phyloP scores from a whole-genome alignment of 1,140 invertebrate species.

The Drosophila simulans region DNA sequence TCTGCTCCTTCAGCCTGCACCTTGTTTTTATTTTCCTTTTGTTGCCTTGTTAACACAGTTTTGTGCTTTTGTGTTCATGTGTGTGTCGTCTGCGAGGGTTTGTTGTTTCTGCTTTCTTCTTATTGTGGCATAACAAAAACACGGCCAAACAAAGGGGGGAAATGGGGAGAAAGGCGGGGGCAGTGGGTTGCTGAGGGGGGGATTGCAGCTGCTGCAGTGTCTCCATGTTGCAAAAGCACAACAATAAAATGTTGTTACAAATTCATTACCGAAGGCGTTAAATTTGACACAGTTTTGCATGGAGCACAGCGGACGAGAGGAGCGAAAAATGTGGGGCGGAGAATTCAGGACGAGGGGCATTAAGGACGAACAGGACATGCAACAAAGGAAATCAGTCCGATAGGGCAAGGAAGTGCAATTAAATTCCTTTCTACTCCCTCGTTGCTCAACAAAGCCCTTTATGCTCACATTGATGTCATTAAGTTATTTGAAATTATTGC shows the following conservation, averaged over 20 bases:
- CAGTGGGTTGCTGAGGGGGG: neutral
- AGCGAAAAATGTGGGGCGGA: neutral
- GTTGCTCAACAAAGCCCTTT: neutral
- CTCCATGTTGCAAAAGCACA: slow-evolving; percentile 64
- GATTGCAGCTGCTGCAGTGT: slow-evolving; percentile 34
- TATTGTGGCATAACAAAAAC: slow-evolving; percentile 78
- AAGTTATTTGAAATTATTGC: neutral
- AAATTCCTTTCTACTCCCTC: slow-evolving; percentile 27
- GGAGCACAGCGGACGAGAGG: slow-evolving; percentile 16
- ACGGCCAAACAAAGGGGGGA: slow-evolving; percentile 37
- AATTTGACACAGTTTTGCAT: slow-evolving; percentile 83
- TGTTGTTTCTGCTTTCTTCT: slow-evolving; percentile 58
- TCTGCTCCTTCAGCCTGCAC: slow-evolving; percentile 19
- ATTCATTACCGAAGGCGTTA: slow-evolving; percentile 83
- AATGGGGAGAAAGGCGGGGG: neutral
- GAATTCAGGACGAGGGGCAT: slow-evolving; percentile 24
- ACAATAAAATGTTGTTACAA: slow-evolving; percentile 83
- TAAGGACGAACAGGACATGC: slow-evolving; percentile 55
- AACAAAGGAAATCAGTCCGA: slow-evolving; percentile 47
- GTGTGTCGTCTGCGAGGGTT: slow-evolving; percentile 34
- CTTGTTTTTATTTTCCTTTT: slow-evolving; percentile 33
- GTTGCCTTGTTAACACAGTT: slow-evolving; percentile 78
- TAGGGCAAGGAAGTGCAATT: slow-evolving; percentile 26
- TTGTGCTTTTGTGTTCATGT: slow-evolving; percentile 79
- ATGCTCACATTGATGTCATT: neutral